Base-by-base conservation (phyloP, 2,888 invertebrate species). In the Spicauda simplicius region DNA sequence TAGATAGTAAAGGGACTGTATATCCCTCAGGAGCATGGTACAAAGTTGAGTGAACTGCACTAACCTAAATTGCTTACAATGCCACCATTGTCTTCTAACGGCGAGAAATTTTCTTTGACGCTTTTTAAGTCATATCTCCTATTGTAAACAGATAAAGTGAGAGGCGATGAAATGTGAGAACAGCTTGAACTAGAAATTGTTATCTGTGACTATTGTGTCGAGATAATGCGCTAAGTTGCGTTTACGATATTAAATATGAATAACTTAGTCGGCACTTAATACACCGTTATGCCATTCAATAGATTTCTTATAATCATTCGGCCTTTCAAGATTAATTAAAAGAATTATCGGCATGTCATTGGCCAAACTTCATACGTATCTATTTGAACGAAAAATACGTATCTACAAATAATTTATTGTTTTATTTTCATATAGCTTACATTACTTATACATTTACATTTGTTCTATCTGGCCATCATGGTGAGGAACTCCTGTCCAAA, bases 41-140 rank as follows among this genome's bases (percentile, higher is more conserved):
- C 80, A 76, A 84, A 88, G 91, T 90, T 92, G 89, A 91, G 83
- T 91, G 91, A 90, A 91, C 91, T 85, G 81, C 73, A 74, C 83
- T 89, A 89, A 91, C 90, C 91, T 81, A 89, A 87, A 91, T 90
- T 84, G 84, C 82, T 76, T 77, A 88, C 89, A 91, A 88, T 83
- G 83, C 77, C 79, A 79, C 80, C 82, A 85, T 91, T 91, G 90
- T 91, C 81, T 86, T 74, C 73, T 75, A 76, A 77, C 77, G 80
- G 80, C 78, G 76, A 80, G 82, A 83, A 82, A 82, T 82, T 83
- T 84, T 82, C 82, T 82, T 85, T 81, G 79, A 76, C 77, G 77
- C 72, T 74, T 76, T 77, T 77, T 75, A 75, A 77, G 72, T 71
- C 71, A 81, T 80, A 81, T 81, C 79, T 78, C 74, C 76, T 76